Percentiles rank a stretch among this genome's conserved stretches.
These are phyloP conservation scores for Dendrocincla tyrannina DNA, from an alignment of 2,797 vertebrate species.

Conservation along the genomic window DNA sequence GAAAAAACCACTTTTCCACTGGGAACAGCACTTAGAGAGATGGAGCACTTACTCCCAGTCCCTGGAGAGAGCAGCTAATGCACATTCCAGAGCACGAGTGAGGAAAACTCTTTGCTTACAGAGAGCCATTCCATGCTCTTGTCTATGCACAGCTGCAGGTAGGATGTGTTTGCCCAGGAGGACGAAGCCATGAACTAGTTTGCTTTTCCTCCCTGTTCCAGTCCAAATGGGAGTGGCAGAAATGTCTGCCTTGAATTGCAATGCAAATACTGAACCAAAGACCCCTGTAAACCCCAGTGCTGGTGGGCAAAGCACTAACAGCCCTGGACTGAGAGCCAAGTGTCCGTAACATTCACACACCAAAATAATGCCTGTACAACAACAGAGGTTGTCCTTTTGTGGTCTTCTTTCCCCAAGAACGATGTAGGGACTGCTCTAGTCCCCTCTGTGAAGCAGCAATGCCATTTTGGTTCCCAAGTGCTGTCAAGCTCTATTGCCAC, in stretches of 20 bases:
- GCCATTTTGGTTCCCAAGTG: background rate
- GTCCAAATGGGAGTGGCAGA: background rate
- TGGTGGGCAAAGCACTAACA: background rate
- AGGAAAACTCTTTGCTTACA: background rate
- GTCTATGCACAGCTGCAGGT: background rate
- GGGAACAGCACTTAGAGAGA: background rate
- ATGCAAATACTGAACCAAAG: background rate
- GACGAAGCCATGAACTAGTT: background rate
- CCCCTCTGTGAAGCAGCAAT: background rate
- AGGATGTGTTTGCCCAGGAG: background rate
- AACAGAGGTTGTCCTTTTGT: background rate
- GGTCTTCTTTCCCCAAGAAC: background rate
- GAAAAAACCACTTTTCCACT: background rate
- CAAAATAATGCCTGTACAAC: background rate
- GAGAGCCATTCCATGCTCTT: background rate
- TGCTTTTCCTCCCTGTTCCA: background rate
- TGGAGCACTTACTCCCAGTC: background rate
- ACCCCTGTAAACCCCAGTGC: background rate
- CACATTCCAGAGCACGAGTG: background rate
- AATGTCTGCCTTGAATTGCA: background rate
- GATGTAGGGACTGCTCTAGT: background rate
- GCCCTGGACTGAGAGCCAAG: background rate
- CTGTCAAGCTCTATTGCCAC: background rate
- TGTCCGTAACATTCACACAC: rapidly evolving
- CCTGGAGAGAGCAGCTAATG: background rate